phyloP scores from a whole-genome alignment of 2,888 invertebrate genomes.

The Drepanosiphum platanoidis region DNA sequence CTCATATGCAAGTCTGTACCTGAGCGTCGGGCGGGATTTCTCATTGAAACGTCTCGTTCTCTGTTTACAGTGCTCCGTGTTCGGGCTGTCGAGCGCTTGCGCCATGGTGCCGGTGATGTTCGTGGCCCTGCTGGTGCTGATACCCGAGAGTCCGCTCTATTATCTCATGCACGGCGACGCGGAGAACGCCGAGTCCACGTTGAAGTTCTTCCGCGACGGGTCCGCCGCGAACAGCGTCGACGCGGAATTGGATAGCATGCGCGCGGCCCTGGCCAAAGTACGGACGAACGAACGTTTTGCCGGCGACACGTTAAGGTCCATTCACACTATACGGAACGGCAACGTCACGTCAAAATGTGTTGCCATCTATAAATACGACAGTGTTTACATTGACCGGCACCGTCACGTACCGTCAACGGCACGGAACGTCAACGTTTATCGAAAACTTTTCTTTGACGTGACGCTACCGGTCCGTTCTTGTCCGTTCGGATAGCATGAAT shows the following conservation, averaged over 20 bases:
- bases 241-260: slow-evolving; percentile 74
- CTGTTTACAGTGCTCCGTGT: slow-evolving; percentile 69
- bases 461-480: too few species aligned
- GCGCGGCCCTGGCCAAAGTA: slow-evolving; percentile 68
- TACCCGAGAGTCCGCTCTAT: slow-evolving; percentile 88
- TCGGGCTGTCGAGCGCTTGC: slow-evolving; percentile 75
- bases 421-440: too few species aligned
- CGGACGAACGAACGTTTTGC: not conserved
- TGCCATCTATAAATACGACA: too few species aligned
- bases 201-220: slow-evolving; percentile 80
- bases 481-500: too few species aligned
- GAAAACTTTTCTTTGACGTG: too few species aligned
- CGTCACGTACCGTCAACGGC: too few species aligned
- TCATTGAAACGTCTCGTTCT: not conserved
- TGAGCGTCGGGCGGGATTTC: not conserved
- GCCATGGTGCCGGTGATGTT: slow-evolving; percentile 77
- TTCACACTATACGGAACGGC: too few species aligned
- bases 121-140: slow-evolving; percentile 77
- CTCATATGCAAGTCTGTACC: slow-evolving; percentile 63
- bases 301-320: not conserved
- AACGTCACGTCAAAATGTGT: too few species aligned
- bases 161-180: slow-evolving; percentile 71
- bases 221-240: slow-evolving; percentile 74
- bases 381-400: too few species aligned
- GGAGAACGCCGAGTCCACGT: slow-evolving; percentile 73